Base-by-base conservation (phyloP, 2,797 vertebrate genomes). In the Notolepis coatsorum region DNA sequence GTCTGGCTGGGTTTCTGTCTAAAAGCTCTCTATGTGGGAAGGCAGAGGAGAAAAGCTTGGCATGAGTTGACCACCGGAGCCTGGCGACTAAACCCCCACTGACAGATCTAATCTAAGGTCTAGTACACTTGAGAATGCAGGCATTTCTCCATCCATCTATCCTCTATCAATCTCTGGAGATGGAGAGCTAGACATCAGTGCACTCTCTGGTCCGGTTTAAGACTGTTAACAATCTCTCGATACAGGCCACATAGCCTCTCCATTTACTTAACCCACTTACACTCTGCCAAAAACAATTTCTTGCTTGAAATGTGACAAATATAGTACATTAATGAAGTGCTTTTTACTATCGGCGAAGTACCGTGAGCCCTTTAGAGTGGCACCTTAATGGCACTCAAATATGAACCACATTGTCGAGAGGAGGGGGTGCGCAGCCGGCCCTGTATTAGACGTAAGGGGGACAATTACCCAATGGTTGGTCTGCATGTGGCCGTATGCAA, bases 301-400 rank as follows among this genome's bases (percentile, higher is more conserved):
- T 67, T 42, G 64, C 65, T 65, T 71, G 52, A 85, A 80, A 84
- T 45, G 69, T 81, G 83, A 86, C 68, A 79, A 83, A 88, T 74
- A 82, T 75, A 82, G 77, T 58, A 49, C 15, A 49, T 70, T 65
- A 81, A 82, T 85, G 61, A 82, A 82, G 71, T 75, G 73, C 39
- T 63, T 74, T 86, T 81, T 62, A 71, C 66, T 73, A 81, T 77
- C 60, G 52, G 50, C 54, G 1, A 21, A 67, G 58, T 12, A 47
- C 55, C 28, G 64, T 64, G 18, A 71, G 71, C 42, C 65, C 62
- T 53, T 81, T 81, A 77, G 65, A 83, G 69, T 67, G 77, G 71
- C 71, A 86, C 77, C 81, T 82, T 76, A 79, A 89, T 85, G 41
- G 71, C 15, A 42, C 71, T 71, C 53, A 87, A 87, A 87, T 78